Evolutionary conservation across 2,113 vertebrate species (phyloP).

Genomic region (Mola mola): DNA sequence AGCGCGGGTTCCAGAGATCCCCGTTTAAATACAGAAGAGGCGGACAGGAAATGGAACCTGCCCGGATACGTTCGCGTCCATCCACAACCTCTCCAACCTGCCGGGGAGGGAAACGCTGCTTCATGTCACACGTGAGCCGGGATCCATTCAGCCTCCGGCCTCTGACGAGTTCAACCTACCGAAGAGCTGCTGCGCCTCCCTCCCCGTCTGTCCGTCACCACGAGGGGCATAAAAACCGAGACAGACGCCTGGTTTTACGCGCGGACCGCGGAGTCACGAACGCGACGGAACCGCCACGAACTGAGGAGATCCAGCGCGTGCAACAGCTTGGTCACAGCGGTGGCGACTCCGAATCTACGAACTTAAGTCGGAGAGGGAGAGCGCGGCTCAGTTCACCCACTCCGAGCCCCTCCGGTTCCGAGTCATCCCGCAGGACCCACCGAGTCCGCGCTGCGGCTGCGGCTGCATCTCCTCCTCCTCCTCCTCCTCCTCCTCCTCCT

Average conservation of each 20-base stretch:
- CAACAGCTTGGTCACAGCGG: background rate
- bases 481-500: conserved; percentile 12
- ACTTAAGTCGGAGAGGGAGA: conserved; percentile 8
- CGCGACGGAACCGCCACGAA: background rate
- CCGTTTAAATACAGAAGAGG: too few relatives aligned
- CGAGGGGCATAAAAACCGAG: background rate
- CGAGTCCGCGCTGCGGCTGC: conserved; percentile 14
- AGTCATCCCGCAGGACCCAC: conserved; percentile 2
- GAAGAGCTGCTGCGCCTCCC: background rate
- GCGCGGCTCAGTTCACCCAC: background rate
- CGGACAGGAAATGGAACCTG: background rate
- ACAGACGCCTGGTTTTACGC: conserved; percentile 11
- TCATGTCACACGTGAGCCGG: background rate
- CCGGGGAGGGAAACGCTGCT: background rate
- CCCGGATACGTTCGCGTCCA: background rate
- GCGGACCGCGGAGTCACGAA: background rate
- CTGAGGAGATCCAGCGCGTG: background rate
- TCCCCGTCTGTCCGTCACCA: background rate
- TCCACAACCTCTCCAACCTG: conserved; percentile 32
- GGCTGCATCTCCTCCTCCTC: conserved; percentile 3
- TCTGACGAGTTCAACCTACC: background rate
- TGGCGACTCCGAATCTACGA: background rate
- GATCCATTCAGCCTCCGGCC: background rate
- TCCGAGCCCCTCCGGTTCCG: background rate
- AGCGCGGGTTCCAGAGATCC: background rate